phyloP scores from a whole-genome alignment of 1,140 invertebrate genomes.

The Hyles vespertilio region DNA sequence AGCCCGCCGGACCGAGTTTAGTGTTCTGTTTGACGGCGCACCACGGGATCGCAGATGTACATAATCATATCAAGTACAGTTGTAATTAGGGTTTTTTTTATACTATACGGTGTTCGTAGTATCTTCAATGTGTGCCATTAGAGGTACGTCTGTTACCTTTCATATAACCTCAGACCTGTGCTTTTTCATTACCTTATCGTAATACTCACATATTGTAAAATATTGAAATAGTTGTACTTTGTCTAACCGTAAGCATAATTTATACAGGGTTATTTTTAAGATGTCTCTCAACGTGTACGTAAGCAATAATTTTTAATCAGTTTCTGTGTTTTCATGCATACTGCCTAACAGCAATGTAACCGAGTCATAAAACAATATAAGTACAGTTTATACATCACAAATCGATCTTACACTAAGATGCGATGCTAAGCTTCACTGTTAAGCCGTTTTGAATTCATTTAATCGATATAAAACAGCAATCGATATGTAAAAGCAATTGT shows the following conservation, averaged over 20 bases:
- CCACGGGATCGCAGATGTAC: conserved; percentile 33
- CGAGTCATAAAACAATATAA: no score
- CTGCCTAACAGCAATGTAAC: no score
- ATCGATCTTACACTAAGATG: no score
- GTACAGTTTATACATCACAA: no score
- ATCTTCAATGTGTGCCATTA: conserved; percentile 66
- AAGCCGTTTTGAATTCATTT: no score
- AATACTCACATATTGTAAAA: conserved; percentile 63
- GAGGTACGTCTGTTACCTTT: conserved; percentile 61
- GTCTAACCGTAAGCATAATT: conserved; percentile 71
- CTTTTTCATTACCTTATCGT: conserved; percentile 55
- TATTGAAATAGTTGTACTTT: conserved; percentile 54
- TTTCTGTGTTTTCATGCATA: conserved; percentile 9
- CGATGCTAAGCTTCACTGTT: no score
- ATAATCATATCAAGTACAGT: conserved; percentile 68
- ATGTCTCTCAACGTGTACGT: conserved; percentile 22
- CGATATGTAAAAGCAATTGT: no score
- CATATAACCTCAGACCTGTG: conserved; percentile 61
- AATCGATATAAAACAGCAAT: no score
- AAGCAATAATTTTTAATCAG: neutral
- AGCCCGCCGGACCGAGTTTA: neutral
- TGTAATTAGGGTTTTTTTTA: conserved; percentile 56
- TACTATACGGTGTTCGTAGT: conserved; percentile 39
- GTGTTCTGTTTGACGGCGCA: no score
- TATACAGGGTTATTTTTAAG: conserved; percentile 72